Evolutionary conservation across 2,888 invertebrate species (phyloP).

Genomic region (Eurois occulta): DNA sequence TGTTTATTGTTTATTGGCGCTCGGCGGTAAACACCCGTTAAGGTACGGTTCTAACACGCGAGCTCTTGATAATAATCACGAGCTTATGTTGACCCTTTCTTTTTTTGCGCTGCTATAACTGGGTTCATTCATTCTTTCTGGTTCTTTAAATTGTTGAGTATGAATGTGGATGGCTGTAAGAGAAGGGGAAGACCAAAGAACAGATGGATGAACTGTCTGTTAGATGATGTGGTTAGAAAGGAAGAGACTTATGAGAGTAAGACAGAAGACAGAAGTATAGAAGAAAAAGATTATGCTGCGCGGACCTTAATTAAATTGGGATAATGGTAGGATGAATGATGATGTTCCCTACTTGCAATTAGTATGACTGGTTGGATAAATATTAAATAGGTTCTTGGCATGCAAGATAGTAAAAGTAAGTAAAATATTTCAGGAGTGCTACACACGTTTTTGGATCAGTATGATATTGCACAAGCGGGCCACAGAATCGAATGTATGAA

Average conservation of each 20-base stretch:
- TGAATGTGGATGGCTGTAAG: not conserved
- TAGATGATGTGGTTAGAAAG: not conserved
- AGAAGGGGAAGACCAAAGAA: not conserved
- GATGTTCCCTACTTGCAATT: not conserved
- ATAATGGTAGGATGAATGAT: not conserved
- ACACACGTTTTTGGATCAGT: not conserved
- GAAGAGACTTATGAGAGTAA: not conserved
- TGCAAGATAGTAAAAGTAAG: too few relatives aligned
- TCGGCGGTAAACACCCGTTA: conserved; percentile 54
- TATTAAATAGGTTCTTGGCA: not conserved
- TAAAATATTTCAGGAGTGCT: not conserved
- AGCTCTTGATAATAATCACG: conserved; percentile 32
- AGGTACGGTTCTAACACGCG: conserved; percentile 43
- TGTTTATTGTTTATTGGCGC: conserved; percentile 63
- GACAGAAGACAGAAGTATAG: not conserved
- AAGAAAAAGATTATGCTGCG: not conserved
- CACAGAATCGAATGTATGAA: not conserved
- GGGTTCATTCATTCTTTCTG: not conserved
- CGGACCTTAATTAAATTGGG: not conserved
- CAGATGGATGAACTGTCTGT: not conserved
- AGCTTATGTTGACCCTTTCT: not conserved
- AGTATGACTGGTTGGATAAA: not conserved
- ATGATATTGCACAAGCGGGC: not conserved
- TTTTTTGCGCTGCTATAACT: too few relatives aligned
- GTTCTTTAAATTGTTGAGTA: not conserved